A percentile compares a stretch with the other conserved stretches of the same genome.
These are phyloP conservation scores for Eupithecia subfuscata DNA, from an alignment of 2,888 invertebrate species.

Conservation along the genomic window DNA sequence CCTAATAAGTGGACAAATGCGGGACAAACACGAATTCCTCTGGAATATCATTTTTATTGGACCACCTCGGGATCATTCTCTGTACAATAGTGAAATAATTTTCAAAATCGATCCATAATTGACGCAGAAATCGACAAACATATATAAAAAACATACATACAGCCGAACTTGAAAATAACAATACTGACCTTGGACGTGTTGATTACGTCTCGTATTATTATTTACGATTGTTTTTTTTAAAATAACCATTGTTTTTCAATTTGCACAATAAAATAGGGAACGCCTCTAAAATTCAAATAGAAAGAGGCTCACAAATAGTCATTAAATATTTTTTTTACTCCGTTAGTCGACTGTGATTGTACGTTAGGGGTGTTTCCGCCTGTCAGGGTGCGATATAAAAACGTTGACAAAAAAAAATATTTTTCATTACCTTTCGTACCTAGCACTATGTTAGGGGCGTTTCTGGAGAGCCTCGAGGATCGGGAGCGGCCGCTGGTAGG, in stretches of 20 bases:
- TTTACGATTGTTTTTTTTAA: background rate
- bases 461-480: background rate
- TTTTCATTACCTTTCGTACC: background rate
- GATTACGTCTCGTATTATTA: background rate
- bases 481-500: slow-evolving; percentile 57
- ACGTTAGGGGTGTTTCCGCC: background rate
- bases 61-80: too few species aligned
- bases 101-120: too few species aligned
- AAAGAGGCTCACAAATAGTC: background rate
- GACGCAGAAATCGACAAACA: too few species aligned
- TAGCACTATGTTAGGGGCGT: background rate
- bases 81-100: too few species aligned
- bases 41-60: too few species aligned
- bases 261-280: background rate
- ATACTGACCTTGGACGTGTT: background rate
- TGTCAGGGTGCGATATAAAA: background rate
- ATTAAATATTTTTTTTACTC: background rate
- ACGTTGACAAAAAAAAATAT: background rate
- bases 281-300: background rate
- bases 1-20: too few species aligned
- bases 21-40: too few species aligned
- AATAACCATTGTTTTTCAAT: background rate
- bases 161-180: background rate
- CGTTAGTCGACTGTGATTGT: background rate
- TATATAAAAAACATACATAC: too few species aligned